Percentiles rank a stretch among this genome's conserved stretches.
Evolutionary conservation across 2,797 vertebrate species (phyloP).

Genomic region (Acridotheres tristis): DNA sequence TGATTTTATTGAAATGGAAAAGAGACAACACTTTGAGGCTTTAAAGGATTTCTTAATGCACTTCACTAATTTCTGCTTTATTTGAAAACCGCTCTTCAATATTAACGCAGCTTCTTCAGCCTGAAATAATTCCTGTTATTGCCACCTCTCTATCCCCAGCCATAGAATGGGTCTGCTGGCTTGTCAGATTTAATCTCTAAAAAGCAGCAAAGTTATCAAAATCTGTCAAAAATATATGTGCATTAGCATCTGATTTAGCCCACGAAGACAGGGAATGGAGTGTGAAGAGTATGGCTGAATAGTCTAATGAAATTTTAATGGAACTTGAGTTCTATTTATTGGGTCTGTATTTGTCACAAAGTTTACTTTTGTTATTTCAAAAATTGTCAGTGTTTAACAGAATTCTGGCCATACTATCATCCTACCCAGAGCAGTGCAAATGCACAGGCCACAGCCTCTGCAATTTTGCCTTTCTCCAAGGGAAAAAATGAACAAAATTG

Average conservation of each 20-base stretch:
- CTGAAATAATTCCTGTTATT: slow-evolving; percentile 42
- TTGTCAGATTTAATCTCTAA: slow-evolving; percentile 36
- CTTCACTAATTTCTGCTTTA: slow-evolving; percentile 36
- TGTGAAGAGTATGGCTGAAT: slow-evolving; percentile 3
- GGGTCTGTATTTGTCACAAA: neutral
- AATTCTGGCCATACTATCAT: neutral
- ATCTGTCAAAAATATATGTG: neutral
- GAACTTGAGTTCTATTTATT: slow-evolving; percentile 7
- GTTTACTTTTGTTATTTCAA: slow-evolving; percentile 4
- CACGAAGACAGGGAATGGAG: neutral
- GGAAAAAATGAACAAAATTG: neutral
- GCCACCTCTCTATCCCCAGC: neutral
- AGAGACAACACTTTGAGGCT: neutral
- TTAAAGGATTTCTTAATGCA: slow-evolving; percentile 23
- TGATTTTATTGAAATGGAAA: slow-evolving; percentile 41
- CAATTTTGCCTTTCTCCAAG: neutral
- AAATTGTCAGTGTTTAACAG: slow-evolving; percentile 6
- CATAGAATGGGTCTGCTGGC: neutral
- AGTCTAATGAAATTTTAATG: slow-evolving; percentile 37
- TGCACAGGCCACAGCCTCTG: neutral
- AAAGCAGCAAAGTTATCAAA: slow-evolving; percentile 26
- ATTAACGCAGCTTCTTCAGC: neutral
- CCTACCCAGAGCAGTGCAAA: neutral
- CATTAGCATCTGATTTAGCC: slow-evolving; percentile 46
- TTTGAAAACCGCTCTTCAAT: slow-evolving; percentile 1